Percentiles rank a stretch among this genome's conserved stretches.
These are phyloP conservation scores for Leptopilina boulardi DNA, from an alignment of 1,140 invertebrate species.

Conservation along the genomic window DNA sequence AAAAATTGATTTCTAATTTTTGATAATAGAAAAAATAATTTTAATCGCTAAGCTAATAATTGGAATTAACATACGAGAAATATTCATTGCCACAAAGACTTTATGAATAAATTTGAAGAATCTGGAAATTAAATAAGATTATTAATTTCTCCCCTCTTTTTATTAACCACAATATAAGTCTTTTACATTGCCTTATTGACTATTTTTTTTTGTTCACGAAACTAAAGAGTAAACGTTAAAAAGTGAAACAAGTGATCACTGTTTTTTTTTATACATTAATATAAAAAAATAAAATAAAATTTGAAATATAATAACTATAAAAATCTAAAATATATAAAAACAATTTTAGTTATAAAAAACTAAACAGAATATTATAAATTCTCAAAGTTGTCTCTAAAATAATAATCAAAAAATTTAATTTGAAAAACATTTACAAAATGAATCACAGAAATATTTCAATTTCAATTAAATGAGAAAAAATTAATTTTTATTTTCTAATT, in stretches of 20 bases:
- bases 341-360: no score
- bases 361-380: no score
- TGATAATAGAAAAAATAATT: neutral
- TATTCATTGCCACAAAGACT: neutral
- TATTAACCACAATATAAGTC: conserved; percentile 17
- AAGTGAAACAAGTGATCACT: neutral
- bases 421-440: no score
- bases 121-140: neutral
- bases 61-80: neutral
- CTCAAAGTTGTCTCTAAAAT: no score
- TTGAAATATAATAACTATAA: no score
- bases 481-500: neutral
- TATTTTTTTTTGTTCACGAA: neutral
- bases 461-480: neutral
- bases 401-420: no score
- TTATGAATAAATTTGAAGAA: neutral
- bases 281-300: neutral
- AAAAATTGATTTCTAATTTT: neutral
- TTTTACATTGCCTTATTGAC: conserved; percentile 26
- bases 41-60: neutral
- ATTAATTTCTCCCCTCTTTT: neutral
- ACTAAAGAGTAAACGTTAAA: neutral
- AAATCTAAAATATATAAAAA: no score
- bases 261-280: neutral
- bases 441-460: no score